Base-by-base conservation (phyloP, 92 coral and sea anemone species). In the Umimayanthus kanabou region DNA sequence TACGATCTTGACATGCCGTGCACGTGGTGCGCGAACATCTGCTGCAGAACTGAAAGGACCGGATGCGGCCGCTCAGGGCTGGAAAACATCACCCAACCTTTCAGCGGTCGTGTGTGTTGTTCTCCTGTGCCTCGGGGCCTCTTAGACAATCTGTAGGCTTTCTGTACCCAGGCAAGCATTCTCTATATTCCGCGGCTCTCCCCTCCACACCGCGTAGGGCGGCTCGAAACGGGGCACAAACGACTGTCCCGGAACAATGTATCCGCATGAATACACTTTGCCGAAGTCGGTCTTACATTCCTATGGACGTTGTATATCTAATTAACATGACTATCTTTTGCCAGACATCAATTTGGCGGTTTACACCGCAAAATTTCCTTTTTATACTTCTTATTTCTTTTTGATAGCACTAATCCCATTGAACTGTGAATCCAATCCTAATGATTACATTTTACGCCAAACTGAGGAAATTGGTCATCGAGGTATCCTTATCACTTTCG, bases 401-500 rank as follows among this genome's bases (percentile, higher is more conserved):
- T 4, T 30, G 77, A 73, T 37, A 28, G 22, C 77, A 53, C 58
- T 53, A 53, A 53, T 53, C 58, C 18, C 58, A 53, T 15, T 53
- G 11, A 11, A 33, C 37, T 33, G 45, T 5, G 77, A 73, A 29
- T 73, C 30, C n/a, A 30, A 58, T 37, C 14, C 8, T 66, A 37
- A 65, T 43, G 53, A 66, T 3, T 28, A 70, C 40, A 42, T 23
- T 25, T 70, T 26, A 73, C 57, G 42, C 66, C 43, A 69, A 71
- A 82, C 43, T n/a, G 53, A 82, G 49, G 69, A 80, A 80, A 77
- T 77, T 43, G 81, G 58, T 77, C 30, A 61, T 30, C 30, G 26
- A 66, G 4, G 33, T 8, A 28, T 28, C 2, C 37, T 29, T 43
- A 83, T 83, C 42, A 83, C 8, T 83, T 47, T 80, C 20, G 49